A percentile compares a stretch with the other conserved stretches of the same genome.
Conservation (phyloP, 2,888 invertebrate species). For the Lochmaea crataegi region DNA sequence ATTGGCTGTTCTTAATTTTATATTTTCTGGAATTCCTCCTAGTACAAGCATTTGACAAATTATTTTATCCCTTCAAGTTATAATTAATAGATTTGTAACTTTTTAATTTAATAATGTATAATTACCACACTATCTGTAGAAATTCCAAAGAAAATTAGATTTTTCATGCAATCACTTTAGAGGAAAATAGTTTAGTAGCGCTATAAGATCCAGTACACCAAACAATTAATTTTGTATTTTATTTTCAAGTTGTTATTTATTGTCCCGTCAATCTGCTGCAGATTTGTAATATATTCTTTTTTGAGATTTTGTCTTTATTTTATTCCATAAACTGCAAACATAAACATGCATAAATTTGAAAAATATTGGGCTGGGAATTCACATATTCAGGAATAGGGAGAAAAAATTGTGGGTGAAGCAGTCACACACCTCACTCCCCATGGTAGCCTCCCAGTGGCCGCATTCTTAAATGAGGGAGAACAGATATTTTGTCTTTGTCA, state of each 20-base stretch:
- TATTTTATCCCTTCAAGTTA: too few relatives aligned
- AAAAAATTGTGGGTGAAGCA: too few relatives aligned
- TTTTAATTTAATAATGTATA: neutral
- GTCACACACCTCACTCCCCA: too few relatives aligned
- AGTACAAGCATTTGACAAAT: too few relatives aligned
- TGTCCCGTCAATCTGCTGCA: slow-evolving; percentile 28
- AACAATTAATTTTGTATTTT: slow-evolving; percentile 19
- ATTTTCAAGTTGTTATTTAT: slow-evolving; percentile 30
- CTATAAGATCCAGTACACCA: slow-evolving; percentile 1
- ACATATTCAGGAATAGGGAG: too few relatives aligned
- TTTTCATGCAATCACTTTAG: neutral
- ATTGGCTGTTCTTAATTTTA: too few relatives aligned
- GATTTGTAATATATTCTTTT: slow-evolving; percentile 39
- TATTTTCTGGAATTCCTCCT: too few relatives aligned
- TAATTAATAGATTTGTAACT: neutral
- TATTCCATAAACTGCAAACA: neutral
- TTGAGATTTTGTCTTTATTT: slow-evolving; percentile 19
- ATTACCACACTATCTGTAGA: neutral
- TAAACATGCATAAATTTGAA: neutral
- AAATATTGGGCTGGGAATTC: neutral
- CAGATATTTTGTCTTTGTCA: too few relatives aligned
- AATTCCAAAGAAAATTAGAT: neutral
- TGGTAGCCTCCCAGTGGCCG: too few relatives aligned
- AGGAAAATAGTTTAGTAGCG: neutral
- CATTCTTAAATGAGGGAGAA: too few relatives aligned